These are phyloP conservation scores for Addax nasomaculatus DNA, from an alignment of 2,113 vertebrate species.

Conservation along the genomic window DNA sequence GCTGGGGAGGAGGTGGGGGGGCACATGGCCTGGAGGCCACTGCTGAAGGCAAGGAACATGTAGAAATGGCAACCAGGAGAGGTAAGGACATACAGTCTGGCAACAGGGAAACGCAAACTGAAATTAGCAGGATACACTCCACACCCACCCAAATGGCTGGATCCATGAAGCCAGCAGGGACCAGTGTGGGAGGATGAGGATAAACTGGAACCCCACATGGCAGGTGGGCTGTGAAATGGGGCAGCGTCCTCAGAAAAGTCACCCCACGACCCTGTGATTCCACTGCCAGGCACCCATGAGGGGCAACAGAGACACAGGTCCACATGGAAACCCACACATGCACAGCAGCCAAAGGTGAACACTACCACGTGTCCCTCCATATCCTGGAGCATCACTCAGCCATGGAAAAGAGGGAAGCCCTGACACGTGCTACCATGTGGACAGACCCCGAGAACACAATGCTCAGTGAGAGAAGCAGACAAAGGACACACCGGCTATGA, in stretches of 20 bases:
- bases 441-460: rapidly evolving
- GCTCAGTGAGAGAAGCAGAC: neutral
- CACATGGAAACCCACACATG: neutral
- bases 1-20: neutral
- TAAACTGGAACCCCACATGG: neutral
- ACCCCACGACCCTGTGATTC: neutral
- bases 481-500: neutral
- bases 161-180: neutral
- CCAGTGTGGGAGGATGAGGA: neutral
- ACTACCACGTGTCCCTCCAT: neutral
- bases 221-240: too few relatives aligned
- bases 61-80: neutral
- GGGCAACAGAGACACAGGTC: rapidly evolving
- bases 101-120: neutral
- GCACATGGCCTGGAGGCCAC: neutral
- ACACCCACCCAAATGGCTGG: rapidly evolving
- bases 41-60: neutral
- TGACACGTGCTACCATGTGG: neutral
- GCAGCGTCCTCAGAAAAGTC: neutral
- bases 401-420: neutral
- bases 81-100: neutral
- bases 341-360: neutral
- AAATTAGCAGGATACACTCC: neutral
- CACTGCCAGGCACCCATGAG: neutral
- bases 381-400: rapidly evolving